A percentile compares a stretch with the other conserved stretches of the same genome.
phyloP scores from a whole-genome alignment of 2,888 invertebrate genomes.

The Acleris emargana region DNA sequence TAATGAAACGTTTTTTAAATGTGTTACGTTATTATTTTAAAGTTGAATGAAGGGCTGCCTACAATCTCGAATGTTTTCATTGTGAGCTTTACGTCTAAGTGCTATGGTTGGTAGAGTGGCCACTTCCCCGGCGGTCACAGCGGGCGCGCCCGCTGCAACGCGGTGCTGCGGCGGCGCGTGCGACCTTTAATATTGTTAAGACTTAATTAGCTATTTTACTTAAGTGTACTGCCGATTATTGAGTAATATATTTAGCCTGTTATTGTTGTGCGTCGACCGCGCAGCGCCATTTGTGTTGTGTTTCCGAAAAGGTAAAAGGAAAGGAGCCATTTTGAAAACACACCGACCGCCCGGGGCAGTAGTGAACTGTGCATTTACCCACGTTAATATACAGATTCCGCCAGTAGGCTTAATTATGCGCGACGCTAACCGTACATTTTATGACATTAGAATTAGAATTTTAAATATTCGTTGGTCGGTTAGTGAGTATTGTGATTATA shows the following conservation, averaged over 20 bases:
- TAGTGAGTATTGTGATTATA: constrained; percentile 72
- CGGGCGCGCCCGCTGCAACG: constrained; percentile 66
- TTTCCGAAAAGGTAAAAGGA: constrained; percentile 92
- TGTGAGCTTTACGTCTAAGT: constrained; percentile 68
- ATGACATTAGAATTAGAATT: constrained; percentile 65
- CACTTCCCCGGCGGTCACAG: constrained; percentile 73
- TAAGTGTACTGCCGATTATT: constrained; percentile 52
- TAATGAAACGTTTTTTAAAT: constrained; percentile 44
- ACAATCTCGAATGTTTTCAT: constrained; percentile 70
- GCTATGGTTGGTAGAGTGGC: constrained; percentile 72
- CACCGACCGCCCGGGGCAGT: constrained; percentile 86
- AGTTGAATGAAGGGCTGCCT: constrained; percentile 68
- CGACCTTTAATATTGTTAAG: constrained; percentile 43
- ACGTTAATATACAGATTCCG: constrained; percentile 59
- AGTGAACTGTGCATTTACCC: constrained; percentile 77
- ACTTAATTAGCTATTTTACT: constrained; percentile 40
- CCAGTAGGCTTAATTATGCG: constrained; percentile 64
- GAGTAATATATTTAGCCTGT: constrained; percentile 45
- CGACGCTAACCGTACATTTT: constrained; percentile 64
- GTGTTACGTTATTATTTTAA: constrained; percentile 43
- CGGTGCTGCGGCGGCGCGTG: constrained; percentile 55
- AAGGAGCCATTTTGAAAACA: constrained; percentile 95
- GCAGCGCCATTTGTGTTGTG: constrained; percentile 91
- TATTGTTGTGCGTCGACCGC: constrained; percentile 48
- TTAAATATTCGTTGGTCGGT: constrained; percentile 68